phyloP scores from a whole-genome alignment of 2,113 vertebrate species.

The Tetrao urogallus region DNA sequence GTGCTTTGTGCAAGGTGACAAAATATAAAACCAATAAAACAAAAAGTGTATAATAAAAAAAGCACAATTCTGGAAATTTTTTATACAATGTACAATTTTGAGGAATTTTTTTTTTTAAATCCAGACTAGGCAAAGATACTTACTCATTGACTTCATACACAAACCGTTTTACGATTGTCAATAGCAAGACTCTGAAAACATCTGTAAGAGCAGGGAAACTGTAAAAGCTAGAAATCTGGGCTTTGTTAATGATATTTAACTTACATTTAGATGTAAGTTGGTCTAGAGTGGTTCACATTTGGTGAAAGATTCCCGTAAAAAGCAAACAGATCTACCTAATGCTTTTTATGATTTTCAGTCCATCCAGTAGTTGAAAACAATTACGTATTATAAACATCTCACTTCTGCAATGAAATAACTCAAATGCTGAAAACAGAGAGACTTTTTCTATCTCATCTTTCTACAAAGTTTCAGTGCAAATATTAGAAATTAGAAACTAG shows the following conservation, averaged over 20 bases:
- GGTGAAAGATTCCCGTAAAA: neutral
- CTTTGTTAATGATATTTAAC: slow-evolving; percentile 47
- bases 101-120: neutral
- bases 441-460: neutral
- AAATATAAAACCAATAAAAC: slow-evolving; percentile 35
- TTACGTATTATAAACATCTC: neutral
- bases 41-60: slow-evolving; percentile 49
- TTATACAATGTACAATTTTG: slow-evolving; percentile 53
- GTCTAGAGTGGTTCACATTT: slow-evolving; percentile 26
- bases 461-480: neutral
- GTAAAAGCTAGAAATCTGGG: slow-evolving; percentile 66
- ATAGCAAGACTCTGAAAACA: slow-evolving; percentile 68
- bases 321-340: slow-evolving; percentile 22
- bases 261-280: slow-evolving; percentile 57
- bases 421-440: neutral
- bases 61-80: slow-evolving; percentile 48
- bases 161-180: slow-evolving; percentile 72
- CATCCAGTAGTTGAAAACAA: neutral
- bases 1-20: slow-evolving; percentile 53
- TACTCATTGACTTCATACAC: slow-evolving; percentile 67
- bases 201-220: slow-evolving; percentile 72
- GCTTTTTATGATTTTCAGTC: neutral
- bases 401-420: neutral
- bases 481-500: neutral
- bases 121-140: slow-evolving; percentile 68